Conservation (phyloP, 2,113 vertebrate genomes). For the Columba janthina region DNA sequence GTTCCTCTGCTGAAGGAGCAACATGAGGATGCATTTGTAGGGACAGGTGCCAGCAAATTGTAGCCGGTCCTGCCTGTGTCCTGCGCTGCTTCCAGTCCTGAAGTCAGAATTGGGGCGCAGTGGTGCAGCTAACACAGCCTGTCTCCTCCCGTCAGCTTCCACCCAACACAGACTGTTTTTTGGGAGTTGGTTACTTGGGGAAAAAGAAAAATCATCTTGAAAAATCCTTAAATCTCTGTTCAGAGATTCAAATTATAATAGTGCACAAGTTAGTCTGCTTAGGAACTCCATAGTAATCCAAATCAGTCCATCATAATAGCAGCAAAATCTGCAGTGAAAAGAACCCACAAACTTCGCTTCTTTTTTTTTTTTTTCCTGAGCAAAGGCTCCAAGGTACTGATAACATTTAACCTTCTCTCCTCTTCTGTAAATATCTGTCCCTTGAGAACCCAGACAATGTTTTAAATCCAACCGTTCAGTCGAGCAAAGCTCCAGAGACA, state of each 20-base stretch:
- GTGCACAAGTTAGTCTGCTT: not conserved
- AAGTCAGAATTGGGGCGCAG: not conserved
- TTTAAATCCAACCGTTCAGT: not conserved
- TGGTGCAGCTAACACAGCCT: not conserved
- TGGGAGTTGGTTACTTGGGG: not conserved
- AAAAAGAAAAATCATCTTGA: not conserved
- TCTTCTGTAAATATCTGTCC: not conserved
- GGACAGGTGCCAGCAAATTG: not conserved
- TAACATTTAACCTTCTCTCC: not conserved
- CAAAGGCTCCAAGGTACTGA: not conserved
- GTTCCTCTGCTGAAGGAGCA: not conserved
- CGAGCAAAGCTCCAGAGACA: not conserved
- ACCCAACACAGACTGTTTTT: not conserved
- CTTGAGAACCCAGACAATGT: not conserved
- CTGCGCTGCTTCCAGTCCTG: not conserved
- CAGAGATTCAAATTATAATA: not conserved
- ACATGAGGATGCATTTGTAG: fast-evolving
- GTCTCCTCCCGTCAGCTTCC: not conserved
- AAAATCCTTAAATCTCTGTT: not conserved
- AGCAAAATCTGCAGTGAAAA: not conserved
- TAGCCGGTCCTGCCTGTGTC: not conserved
- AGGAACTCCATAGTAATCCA: not conserved
- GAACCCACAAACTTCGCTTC: not conserved
- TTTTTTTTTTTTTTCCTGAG: not conserved
- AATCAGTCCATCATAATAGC: not conserved